Evolutionary conservation across 2,888 invertebrate species (phyloP).

Genomic region (Aphrophora alni): DNA sequence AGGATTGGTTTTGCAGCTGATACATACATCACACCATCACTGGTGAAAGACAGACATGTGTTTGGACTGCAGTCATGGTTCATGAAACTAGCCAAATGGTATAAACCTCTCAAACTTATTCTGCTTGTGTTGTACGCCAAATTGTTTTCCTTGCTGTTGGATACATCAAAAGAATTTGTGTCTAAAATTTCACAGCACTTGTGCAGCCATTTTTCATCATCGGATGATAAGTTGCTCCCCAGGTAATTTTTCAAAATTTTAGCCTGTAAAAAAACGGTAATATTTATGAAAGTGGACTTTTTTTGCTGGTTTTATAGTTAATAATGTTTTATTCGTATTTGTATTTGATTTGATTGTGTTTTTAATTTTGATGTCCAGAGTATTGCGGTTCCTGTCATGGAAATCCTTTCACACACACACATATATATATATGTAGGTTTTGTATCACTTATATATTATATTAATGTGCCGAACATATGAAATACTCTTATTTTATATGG

Average conservation of each 20-base stretch:
- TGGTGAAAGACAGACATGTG: slow-evolving; percentile 66
- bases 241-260: slow-evolving; percentile 60
- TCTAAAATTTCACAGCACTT: slow-evolving; percentile 67
- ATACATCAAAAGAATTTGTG: slow-evolving; percentile 69
- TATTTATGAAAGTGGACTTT: too few relatives aligned
- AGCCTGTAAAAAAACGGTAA: slow-evolving; percentile 53
- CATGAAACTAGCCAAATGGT: slow-evolving; percentile 69
- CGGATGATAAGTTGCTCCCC: slow-evolving; percentile 60
- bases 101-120: slow-evolving; percentile 66
- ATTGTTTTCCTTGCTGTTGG: background rate
- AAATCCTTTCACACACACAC: too few relatives aligned
- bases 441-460: too few relatives aligned
- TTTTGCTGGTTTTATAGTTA: too few relatives aligned
- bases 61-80: slow-evolving; percentile 76
- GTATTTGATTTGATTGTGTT: too few relatives aligned
- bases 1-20: slow-evolving; percentile 66
- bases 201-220: slow-evolving; percentile 66
- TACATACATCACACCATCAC: slow-evolving; percentile 63
- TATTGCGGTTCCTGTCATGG: too few relatives aligned
- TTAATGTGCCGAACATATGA: too few relatives aligned
- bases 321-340: too few relatives aligned
- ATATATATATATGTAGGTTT: too few relatives aligned
- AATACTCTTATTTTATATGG: too few relatives aligned
- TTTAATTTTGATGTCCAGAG: too few relatives aligned
- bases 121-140: background rate